These are phyloP conservation scores for Capitulum mitella DNA, from an alignment of 2,888 invertebrate species.

Conservation along the genomic window DNA sequence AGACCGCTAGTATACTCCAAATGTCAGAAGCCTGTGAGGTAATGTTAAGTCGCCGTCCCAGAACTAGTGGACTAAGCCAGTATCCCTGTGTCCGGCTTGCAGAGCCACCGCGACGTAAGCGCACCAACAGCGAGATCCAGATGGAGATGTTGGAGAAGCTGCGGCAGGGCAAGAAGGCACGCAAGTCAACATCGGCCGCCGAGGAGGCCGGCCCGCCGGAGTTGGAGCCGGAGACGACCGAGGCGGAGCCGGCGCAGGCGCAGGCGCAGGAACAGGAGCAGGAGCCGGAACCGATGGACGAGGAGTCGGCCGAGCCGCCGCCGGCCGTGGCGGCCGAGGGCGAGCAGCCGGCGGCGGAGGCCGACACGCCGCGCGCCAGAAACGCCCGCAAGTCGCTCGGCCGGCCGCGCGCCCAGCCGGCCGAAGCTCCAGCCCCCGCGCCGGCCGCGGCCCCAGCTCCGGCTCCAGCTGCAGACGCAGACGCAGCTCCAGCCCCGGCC, in stretches of 20 bases:
- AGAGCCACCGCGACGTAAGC: background rate
- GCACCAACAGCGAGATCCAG: background rate
- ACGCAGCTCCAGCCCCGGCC: background rate
- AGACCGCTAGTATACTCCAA: too few species aligned
- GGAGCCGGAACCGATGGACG: slow-evolving; percentile 26
- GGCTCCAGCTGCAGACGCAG: background rate
- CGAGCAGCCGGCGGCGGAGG: slow-evolving; percentile 21
- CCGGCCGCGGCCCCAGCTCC: background rate
- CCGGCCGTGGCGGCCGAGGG: background rate
- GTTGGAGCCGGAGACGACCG: slow-evolving; percentile 6
- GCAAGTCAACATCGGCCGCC: background rate
- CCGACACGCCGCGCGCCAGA: slow-evolving; percentile 21
- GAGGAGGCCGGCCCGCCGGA: background rate
- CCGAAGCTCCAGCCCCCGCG: background rate
- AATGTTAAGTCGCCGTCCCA: too few species aligned
- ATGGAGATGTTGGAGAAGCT: background rate
- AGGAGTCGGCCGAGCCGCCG: background rate
- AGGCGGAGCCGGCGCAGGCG: slow-evolving; percentile 28
- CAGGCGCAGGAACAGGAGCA: slow-evolving; percentile 32
- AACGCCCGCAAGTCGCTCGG: background rate
- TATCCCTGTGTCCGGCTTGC: too few species aligned
- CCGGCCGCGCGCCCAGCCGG: background rate
- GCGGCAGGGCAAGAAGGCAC: slow-evolving; percentile 7
- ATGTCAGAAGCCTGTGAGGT: too few species aligned
- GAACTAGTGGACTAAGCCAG: too few species aligned